phyloP scores from a whole-genome alignment of 2,888 invertebrate genomes.

The Coelogynopora nodosa region DNA sequence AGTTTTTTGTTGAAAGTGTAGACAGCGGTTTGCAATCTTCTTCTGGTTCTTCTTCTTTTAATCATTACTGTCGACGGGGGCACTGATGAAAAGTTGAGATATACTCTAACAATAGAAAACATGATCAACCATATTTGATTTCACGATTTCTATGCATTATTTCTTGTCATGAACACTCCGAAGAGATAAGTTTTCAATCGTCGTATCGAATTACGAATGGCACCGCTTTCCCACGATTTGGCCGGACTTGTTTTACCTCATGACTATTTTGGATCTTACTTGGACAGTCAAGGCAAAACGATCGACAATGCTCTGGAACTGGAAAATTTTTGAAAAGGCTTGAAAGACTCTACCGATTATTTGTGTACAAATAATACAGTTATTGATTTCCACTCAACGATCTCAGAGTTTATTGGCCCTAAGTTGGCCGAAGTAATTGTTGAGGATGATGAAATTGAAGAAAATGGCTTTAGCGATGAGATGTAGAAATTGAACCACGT shows the following conservation, averaged over 20 bases:
- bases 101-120: neutral
- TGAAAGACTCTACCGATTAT: conserved; percentile 8
- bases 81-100: neutral
- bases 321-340: conserved; percentile 7
- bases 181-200: conserved; percentile 4
- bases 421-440: neutral
- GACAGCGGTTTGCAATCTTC: too few species aligned
- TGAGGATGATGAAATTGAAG: neutral
- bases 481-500: neutral
- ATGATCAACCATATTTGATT: conserved; percentile 6
- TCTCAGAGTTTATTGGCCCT: neutral
- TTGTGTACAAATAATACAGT: conserved; percentile 1
- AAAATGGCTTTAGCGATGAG: neutral
- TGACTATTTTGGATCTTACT: conserved; percentile 13
- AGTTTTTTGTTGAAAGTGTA: too few species aligned
- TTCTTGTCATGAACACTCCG: neutral
- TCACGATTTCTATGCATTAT: conserved; percentile 9
- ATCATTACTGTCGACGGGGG: neutral
- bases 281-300: conserved; percentile 11
- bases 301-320: conserved; percentile 1
- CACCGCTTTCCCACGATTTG: conserved; percentile 16
- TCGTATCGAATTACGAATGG: conserved; percentile 2
- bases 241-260: conserved; percentile 5
- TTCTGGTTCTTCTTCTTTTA: too few species aligned
- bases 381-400: neutral